phyloP scores from a whole-genome alignment of 2,888 invertebrate genomes.

The Anaspis maculata region DNA sequence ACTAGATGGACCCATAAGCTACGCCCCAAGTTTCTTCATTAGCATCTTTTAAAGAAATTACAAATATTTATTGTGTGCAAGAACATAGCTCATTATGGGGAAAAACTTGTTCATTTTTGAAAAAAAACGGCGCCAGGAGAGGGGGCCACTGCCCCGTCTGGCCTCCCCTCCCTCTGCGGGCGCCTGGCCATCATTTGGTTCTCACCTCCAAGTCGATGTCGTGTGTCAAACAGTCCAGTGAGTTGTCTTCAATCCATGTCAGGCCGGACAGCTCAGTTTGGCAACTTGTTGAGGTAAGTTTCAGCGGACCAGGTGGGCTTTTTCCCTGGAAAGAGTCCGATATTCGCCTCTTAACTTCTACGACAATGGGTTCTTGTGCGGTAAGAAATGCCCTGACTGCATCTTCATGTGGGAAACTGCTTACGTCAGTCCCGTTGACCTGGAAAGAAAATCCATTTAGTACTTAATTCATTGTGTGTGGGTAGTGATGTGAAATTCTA shows the following conservation, averaged over 20 bases:
- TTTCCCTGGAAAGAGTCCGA: slow-evolving; percentile 25
- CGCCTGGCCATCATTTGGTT: too few species aligned
- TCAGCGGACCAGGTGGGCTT: slow-evolving; percentile 16
- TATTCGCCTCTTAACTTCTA: slow-evolving; percentile 49
- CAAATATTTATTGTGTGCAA: too few species aligned
- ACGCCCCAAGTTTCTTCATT: too few species aligned
- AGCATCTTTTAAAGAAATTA: too few species aligned
- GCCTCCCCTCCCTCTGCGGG: too few species aligned
- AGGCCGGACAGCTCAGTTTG: slow-evolving; percentile 48
- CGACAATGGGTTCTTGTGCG: slow-evolving; percentile 51
- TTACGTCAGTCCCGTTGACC: slow-evolving; percentile 55
- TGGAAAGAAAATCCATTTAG: slow-evolving; percentile 36
- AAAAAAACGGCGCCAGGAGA: too few species aligned
- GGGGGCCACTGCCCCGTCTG: too few species aligned
- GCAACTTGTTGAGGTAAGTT: slow-evolving; percentile 43
- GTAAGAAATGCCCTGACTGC: slow-evolving; percentile 52
- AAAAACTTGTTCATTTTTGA: too few species aligned
- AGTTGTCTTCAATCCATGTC: slow-evolving; percentile 39
- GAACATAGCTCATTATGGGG: too few species aligned
- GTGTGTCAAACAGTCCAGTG: slow-evolving; percentile 47
- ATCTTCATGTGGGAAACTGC: slow-evolving; percentile 52
- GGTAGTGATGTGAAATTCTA: too few species aligned
- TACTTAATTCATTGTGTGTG: too few species aligned
- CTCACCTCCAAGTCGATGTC: slow-evolving; percentile 53
- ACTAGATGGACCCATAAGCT: too few species aligned